A percentile compares a stretch with the other conserved stretches of the same genome.
Evolutionary conservation across 2,113 vertebrate genomes (phyloP).

Genomic region (Lepisosteus osseus): DNA sequence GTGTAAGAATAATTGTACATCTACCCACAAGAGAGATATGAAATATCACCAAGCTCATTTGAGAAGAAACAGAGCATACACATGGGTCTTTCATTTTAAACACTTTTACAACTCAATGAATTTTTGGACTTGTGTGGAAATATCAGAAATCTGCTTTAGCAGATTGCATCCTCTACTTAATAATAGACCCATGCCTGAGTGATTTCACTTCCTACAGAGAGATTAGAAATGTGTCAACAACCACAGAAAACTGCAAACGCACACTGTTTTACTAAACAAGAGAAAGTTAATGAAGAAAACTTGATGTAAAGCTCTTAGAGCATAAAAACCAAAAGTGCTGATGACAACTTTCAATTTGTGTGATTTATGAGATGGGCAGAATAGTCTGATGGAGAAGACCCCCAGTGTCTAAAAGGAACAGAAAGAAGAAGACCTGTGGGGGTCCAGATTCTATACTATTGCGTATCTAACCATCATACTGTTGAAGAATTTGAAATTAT

Average conservation of each 20-base stretch:
- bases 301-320: not conserved
- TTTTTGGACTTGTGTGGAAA: not conserved
- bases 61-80: not conserved
- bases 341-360: constrained; percentile 2
- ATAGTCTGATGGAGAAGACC: not conserved
- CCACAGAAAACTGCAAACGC: not conserved
- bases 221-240: not conserved
- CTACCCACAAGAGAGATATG: not conserved
- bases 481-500: no score
- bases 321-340: constrained; percentile 1
- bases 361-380: not conserved
- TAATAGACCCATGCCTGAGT: not conserved
- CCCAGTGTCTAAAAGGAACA: not conserved
- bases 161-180: not conserved
- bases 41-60: not conserved
- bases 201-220: not conserved
- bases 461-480: no score
- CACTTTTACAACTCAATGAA: not conserved
- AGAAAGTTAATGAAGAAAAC: constrained; percentile 1
- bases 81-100: not conserved
- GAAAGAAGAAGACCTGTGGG: not conserved
- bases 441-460: not conserved
- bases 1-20: not conserved
- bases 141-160: not conserved
- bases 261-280: not conserved